These are phyloP conservation scores for Lysiphlebus fabarum DNA, from an alignment of 1,140 invertebrate species.

Conservation along the genomic window DNA sequence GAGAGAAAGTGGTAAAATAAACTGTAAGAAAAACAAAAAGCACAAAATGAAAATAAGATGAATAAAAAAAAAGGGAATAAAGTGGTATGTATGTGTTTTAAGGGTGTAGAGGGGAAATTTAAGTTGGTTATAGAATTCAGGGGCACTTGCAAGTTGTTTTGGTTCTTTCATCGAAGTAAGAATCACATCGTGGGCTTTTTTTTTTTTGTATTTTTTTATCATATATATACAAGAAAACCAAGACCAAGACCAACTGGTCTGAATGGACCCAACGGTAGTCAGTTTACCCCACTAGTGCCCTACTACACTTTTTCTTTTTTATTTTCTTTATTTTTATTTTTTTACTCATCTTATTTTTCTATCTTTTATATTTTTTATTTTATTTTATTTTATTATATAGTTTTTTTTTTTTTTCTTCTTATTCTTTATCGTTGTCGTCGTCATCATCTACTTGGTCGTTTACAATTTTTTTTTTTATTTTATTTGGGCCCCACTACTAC, in stretches of 20 bases:
- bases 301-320: constrained; percentile 27
- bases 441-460: background rate
- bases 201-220: too few relatives aligned
- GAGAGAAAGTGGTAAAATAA: constrained; percentile 14
- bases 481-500: too few relatives aligned
- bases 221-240: constrained; percentile 12
- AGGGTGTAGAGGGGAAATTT: constrained; percentile 6
- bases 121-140: constrained; percentile 26
- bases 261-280: constrained; percentile 34
- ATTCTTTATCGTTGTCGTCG: background rate
- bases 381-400: constrained; percentile 7
- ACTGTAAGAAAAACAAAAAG: background rate
- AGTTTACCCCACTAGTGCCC: constrained; percentile 30
- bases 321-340: too few relatives aligned
- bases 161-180: constrained; percentile 26
- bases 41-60: background rate
- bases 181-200: constrained; percentile 16
- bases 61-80: constrained; percentile 16
- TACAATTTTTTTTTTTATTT: background rate
- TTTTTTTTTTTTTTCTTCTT: background rate
- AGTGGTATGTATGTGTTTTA: constrained; percentile 11
- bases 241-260: constrained; percentile 23
- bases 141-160: constrained; percentile 29
- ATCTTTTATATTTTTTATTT: constrained; percentile 14
- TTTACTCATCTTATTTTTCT: constrained; percentile 23